Evolutionary conservation across 2,888 invertebrate species (phyloP).

Genomic region (Eupithecia dodoneata): DNA sequence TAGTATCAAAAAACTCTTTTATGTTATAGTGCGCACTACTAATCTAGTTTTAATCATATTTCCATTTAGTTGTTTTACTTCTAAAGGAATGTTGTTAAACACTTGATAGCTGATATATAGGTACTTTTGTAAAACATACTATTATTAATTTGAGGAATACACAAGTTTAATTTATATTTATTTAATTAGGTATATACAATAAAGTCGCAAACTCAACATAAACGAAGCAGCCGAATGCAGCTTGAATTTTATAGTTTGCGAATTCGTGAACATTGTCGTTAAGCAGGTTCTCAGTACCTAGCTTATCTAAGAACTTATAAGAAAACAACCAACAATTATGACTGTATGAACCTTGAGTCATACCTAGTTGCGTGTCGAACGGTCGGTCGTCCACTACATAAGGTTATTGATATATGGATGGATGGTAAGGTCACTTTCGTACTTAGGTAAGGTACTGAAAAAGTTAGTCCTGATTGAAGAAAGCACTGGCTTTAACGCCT

Average conservation of each 20-base stretch:
- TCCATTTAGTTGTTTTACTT: too few relatives aligned
- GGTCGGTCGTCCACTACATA: slow-evolving; percentile 34
- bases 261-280: slow-evolving; percentile 3
- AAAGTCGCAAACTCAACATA: not conserved
- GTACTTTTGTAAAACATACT: too few relatives aligned
- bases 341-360: slow-evolving; percentile 48
- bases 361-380: slow-evolving; percentile 47
- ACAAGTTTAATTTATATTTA: too few relatives aligned
- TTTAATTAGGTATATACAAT: not conserved
- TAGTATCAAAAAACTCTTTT: too few relatives aligned
- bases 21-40: too few relatives aligned
- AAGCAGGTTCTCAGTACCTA: not conserved
- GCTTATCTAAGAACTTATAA: not conserved
- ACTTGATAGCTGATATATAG: too few relatives aligned
- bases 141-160: too few relatives aligned
- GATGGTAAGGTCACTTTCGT: slow-evolving; percentile 41
- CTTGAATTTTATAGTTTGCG: not conserved
- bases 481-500: not conserved
- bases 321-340: slow-evolving; percentile 32
- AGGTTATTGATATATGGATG: slow-evolving; percentile 45
- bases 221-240: not conserved
- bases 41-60: too few relatives aligned
- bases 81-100: too few relatives aligned
- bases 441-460: not conserved
- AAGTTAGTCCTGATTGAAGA: not conserved